Percentiles rank a stretch among this genome's conserved stretches.
Conservation (phyloP, 2,113 vertebrate species). For the Formicarius rufipectus region DNA sequence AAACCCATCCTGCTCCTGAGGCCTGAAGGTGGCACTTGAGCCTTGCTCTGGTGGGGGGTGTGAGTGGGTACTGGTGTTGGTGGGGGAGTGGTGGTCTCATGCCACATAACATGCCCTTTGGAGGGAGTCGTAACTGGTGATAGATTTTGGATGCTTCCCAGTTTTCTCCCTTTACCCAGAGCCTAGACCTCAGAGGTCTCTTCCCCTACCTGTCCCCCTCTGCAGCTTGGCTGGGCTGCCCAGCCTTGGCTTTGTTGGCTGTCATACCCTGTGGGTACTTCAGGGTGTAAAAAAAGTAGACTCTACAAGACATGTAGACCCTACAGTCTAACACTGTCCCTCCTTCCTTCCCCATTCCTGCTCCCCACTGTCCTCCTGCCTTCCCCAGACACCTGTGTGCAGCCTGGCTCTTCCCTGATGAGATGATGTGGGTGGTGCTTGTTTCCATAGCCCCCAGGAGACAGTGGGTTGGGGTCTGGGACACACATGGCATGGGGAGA, state of each 20-base stretch:
- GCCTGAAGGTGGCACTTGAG: constrained; percentile 76
- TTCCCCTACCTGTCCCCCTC: fast-evolving
- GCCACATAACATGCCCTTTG: fast-evolving
- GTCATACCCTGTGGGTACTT: background rate
- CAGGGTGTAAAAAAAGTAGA: background rate
- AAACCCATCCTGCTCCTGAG: constrained; percentile 86
- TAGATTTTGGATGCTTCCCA: background rate
- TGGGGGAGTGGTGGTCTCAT: background rate
- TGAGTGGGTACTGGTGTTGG: background rate
- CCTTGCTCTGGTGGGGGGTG: background rate
- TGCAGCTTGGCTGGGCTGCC: background rate
- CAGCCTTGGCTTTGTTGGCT: background rate
- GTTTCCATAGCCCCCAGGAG: background rate
- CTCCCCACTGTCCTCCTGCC: fast-evolving
- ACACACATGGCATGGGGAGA: background rate
- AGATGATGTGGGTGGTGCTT: background rate
- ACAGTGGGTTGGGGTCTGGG: background rate
- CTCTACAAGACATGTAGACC: background rate
- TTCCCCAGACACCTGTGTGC: background rate
- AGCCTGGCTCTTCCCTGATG: background rate
- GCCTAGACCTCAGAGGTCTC: background rate
- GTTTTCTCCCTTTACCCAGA: background rate
- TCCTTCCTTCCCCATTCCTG: background rate
- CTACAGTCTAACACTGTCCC: background rate
- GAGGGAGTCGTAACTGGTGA: too few relatives aligned